Evolutionary conservation across 2,888 invertebrate genomes (phyloP), one percentile per base, ranked within the genome.

Genomic region (Thymelicus acteon): DNA sequence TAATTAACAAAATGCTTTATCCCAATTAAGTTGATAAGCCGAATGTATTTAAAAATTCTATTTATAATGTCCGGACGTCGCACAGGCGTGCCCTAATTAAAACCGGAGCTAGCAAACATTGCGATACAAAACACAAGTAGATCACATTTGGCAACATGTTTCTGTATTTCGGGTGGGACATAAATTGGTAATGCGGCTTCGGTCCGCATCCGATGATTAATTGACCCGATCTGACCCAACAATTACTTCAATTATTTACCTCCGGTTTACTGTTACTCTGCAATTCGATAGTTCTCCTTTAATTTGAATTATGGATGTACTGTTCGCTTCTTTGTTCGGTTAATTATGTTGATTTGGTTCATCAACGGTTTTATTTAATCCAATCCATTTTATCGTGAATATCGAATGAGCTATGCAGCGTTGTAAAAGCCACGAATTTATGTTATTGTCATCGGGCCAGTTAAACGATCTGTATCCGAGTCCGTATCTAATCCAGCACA

Each of bases 231-330:
- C 86, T 86, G 89, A 91, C 91, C 91, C 81, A 84, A 82, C 91
- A 92, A 92, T 92, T 92, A 88, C 90, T 88, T 89, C 89, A 93
- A 93, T 93, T 90, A 93, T 91, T 90, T 88, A 89, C 88, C 90
- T 90, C 91, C 90, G 89, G 92, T 86, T 78, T 85, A 81, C 82
- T 76, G 83, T 85, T 79, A 77, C 78, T 77, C 76, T 75, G 78
- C 78, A 77, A 79, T 79, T 81, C 81, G 82, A 84, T 83, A 79
- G 77, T 76, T 78, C 72, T 73, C 77, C 79, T 80, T 78, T 82
- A 80, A 81, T 80, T 78, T 78, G 72, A 81, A 80, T 80, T 80
- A 79, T 77, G 75, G 72, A 72, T 64, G 71, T 62, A 48, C 71
- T 71, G 71, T 62, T 71, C 65, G 52, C 61, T 71, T 71, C 71